Evolutionary conservation across 2,888 invertebrate genomes (phyloP).

Genomic region (Tromatobia lineatoria): DNA sequence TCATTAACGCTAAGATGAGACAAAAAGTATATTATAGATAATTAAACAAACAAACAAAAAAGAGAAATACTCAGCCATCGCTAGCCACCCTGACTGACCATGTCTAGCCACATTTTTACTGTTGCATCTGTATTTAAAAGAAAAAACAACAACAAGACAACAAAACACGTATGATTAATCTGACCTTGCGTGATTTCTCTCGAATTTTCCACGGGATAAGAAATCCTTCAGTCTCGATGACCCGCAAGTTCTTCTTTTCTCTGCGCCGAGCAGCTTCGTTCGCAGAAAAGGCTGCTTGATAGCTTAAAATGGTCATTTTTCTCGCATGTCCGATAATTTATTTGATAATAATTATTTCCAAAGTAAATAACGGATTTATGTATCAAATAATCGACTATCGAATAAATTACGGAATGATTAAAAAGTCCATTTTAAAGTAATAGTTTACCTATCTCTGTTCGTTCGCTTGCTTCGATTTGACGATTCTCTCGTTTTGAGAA

Average conservation of each 20-base stretch:
- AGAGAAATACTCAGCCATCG: constrained; percentile 78
- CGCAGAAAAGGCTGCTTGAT: constrained; percentile 1
- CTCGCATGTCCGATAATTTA: not conserved
- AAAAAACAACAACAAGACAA: constrained; percentile 39
- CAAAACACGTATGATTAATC: constrained; percentile 64
- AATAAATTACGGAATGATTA: not conserved
- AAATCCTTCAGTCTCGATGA: constrained; percentile 27
- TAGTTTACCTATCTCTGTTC: constrained; percentile 1
- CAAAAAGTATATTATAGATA: constrained; percentile 71
- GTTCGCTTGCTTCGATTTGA: constrained; percentile 24
- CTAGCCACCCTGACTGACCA: constrained; percentile 81
- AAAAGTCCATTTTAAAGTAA: constrained; percentile 2
- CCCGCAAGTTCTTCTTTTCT: constrained; percentile 5
- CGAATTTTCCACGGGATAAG: constrained; percentile 48
- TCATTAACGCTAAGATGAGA: constrained; percentile 82
- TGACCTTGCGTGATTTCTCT: constrained; percentile 74
- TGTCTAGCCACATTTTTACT: constrained; percentile 78
- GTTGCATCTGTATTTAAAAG: constrained; percentile 73
- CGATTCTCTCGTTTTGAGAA: constrained; percentile 33
- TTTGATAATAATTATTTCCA: not conserved
- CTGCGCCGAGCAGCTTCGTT: constrained; percentile 2
- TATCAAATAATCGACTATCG: not conserved
- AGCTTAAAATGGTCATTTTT: constrained; percentile 3
- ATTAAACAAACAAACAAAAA: constrained; percentile 62
- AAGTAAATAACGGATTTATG: not conserved